Evolutionary conservation across 2,113 vertebrate genomes (phyloP).

Genomic region (Forbesichthys papilliferus): DNA sequence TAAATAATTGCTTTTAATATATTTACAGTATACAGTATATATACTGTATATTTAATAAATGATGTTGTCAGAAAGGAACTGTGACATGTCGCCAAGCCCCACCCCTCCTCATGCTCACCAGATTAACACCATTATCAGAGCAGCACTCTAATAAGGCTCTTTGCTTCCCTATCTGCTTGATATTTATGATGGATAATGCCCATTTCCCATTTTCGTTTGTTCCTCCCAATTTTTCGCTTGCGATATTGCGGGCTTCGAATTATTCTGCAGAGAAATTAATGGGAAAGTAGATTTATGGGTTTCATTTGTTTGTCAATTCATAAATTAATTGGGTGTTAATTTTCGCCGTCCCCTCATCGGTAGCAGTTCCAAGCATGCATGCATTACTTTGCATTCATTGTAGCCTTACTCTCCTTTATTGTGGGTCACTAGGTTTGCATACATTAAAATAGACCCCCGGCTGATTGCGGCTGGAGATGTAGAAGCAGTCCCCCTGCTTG

Average conservation of each 20-base stretch:
- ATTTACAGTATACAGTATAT: no score
- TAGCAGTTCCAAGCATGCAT: slow-evolving; percentile 82
- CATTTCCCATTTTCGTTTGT: slow-evolving; percentile 68
- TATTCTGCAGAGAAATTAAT: slow-evolving; percentile 96
- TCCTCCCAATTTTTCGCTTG: slow-evolving; percentile 67
- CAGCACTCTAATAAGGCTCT: slow-evolving; percentile 79
- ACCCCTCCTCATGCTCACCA: slow-evolving; percentile 39
- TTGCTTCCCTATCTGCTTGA: slow-evolving; percentile 90
- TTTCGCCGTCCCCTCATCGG: slow-evolving; percentile 97
- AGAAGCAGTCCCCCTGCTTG: slow-evolving; percentile 66
- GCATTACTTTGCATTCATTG: slow-evolving; percentile 95
- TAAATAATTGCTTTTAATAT: no score
- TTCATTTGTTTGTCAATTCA: slow-evolving; percentile 99
- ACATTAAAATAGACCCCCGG: slow-evolving; percentile 96
- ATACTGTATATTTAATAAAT: no score
- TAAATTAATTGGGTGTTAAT: slow-evolving; percentile 99
- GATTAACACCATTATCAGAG: slow-evolving; percentile 66
- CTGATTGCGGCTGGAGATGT: slow-evolving; percentile 92
- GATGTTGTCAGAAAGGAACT: no score
- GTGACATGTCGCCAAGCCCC: background rate
- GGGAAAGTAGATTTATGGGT: slow-evolving; percentile 99
- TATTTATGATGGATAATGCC: slow-evolving; percentile 99
- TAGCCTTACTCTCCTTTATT: slow-evolving; percentile 89
- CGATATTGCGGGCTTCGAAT: slow-evolving; percentile 95
- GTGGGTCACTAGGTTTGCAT: slow-evolving; percentile 98